Evolutionary conservation across 2,888 invertebrate species (phyloP), one percentile per base, ranked within the genome.

Genomic region (Slavum lentiscoides): DNA sequence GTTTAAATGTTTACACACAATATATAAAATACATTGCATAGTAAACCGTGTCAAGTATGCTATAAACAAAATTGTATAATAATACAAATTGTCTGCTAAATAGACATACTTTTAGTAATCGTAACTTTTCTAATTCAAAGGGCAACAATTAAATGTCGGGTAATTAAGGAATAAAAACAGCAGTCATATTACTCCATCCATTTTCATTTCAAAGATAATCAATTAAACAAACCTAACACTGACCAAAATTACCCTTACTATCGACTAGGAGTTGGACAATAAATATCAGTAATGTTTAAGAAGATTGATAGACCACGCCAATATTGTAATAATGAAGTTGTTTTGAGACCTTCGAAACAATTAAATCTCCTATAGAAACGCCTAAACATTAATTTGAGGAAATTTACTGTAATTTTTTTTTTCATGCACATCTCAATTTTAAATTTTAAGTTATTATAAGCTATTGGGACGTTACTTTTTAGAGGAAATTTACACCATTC

Each of bases 401-500:
- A 43, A 13, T 49, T 76, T 59, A 59, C 23, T 58, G 43, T 37
- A 67, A 19, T 21, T 74, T 49, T 66, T 8, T 11, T 68, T 23
- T 76, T n/a, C 67, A 76, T 76, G 75, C 75, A 76, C n/a, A 19
- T 30, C 15, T 19, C 67, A 68, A 43, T 64, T 66, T 3, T 21
- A 75, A 58, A 49, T 55, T 69, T 67, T 59, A 67, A 59, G 55
- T 68, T 76, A 68, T 76, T 43, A 21, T 64, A 49, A 75, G 59
- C 59, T 39, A 59, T 30, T 9, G 58, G 67, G 75, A 68, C 75
- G 23, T 68, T 67, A 76, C 66, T 80, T 77, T 70, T 80, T 64
- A 80, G 80, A 80, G 80, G 80, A 80, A 80, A 80, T 80, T 80
- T 80, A 80, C 80, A 72, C 30, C 70, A 43, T 70, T 77, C 76